Evolutionary conservation across 2,113 vertebrate genomes (phyloP).

Genomic region (Sapajus apella): DNA sequence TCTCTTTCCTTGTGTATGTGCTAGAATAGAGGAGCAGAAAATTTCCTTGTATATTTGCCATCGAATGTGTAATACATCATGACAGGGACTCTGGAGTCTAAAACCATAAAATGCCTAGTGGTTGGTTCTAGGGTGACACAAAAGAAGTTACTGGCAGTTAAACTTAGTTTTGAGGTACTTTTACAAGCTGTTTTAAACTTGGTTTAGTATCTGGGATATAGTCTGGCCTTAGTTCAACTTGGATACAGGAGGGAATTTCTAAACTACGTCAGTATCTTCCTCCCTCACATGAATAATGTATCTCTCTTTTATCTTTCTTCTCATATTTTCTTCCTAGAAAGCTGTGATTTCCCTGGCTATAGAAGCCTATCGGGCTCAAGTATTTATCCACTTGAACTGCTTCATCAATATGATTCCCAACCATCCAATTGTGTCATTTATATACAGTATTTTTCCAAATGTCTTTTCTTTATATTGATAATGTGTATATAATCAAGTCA

Average conservation of each 20-base stretch:
- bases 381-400: constrained; percentile 11
- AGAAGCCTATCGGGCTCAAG: neutral
- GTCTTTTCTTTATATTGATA: neutral
- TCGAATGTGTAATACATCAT: neutral
- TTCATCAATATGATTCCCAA: neutral
- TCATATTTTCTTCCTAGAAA: constrained; percentile 14
- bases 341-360: neutral
- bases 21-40: neutral
- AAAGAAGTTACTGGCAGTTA: neutral
- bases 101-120: neutral
- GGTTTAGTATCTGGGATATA: neutral
- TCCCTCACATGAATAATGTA: neutral
- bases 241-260: neutral
- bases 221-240: constrained; percentile 3
- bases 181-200: neutral
- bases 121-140: neutral
- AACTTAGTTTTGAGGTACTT: neutral
- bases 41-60: too few species aligned
- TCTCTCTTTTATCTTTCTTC: neutral
- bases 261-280: neutral
- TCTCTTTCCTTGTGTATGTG: neutral
- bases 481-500: constrained; percentile 10
- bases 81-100: neutral
- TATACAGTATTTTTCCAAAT: neutral
- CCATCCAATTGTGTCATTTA: neutral